Conservation (phyloP, 2,797 vertebrate species). For the Pipistrellus pipistrellus region DNA sequence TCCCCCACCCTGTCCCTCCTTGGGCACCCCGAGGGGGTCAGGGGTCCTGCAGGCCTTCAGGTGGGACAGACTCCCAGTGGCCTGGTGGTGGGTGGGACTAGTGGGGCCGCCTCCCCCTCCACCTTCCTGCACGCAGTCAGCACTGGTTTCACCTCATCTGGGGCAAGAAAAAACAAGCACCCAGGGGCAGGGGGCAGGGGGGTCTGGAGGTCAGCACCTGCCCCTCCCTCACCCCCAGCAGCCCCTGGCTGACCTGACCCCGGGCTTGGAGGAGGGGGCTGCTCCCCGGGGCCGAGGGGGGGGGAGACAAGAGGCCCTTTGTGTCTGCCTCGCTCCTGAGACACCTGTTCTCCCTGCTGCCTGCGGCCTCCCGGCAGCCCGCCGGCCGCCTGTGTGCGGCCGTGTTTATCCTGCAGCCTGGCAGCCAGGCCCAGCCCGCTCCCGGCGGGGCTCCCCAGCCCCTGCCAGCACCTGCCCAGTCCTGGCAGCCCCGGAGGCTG, state of each 20-base stretch:
- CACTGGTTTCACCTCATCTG: neutral
- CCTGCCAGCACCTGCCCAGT: slow-evolving; percentile 73
- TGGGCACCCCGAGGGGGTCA: neutral
- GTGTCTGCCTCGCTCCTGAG: slow-evolving; percentile 76
- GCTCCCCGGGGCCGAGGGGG: neutral
- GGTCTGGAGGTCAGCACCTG: neutral
- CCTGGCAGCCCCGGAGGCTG: slow-evolving; percentile 27
- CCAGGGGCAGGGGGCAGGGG: neutral
- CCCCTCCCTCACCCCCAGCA: neutral
- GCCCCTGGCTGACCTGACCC: slow-evolving; percentile 69
- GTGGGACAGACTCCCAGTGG: neutral
- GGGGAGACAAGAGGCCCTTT: slow-evolving; percentile 81
- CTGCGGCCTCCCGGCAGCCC: slow-evolving; percentile 42
- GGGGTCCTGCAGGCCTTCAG: neutral
- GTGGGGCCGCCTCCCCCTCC: neutral
- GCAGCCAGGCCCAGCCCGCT: slow-evolving; percentile 64
- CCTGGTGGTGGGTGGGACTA: neutral
- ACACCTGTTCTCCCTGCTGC: slow-evolving; percentile 85
- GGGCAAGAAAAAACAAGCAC: neutral
- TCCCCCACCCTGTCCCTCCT: neutral
- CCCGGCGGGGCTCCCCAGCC: slow-evolving; percentile 78
- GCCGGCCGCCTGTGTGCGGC: slow-evolving; percentile 50
- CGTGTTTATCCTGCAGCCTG: slow-evolving; percentile 74
- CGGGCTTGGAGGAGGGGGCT: slow-evolving; percentile 24
- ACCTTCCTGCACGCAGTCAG: neutral